Percentiles rank a stretch among this genome's conserved stretches.
Evolutionary conservation across 2,113 vertebrate genomes (phyloP).

Genomic region (Xenus cinereus): DNA sequence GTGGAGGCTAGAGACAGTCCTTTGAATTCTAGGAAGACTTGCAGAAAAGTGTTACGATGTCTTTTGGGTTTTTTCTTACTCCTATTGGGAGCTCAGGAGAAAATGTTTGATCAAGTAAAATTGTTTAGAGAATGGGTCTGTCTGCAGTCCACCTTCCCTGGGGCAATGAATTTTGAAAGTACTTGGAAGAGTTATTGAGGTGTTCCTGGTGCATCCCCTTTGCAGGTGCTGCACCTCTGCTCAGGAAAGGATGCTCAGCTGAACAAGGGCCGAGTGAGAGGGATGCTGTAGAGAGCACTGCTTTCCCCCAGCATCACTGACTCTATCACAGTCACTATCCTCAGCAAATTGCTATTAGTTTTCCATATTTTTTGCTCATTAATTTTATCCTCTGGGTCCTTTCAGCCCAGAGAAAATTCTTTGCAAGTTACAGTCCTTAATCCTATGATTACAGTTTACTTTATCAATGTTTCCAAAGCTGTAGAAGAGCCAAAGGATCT

Average conservation of each 20-base stretch:
- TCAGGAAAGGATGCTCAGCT: not conserved
- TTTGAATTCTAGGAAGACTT: not conserved
- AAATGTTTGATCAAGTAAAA: not conserved
- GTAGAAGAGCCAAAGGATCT: not conserved
- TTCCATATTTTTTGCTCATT: not conserved
- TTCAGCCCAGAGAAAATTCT: not conserved
- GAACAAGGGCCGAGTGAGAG: not conserved
- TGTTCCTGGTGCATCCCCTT: not conserved
- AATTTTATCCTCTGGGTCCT: not conserved
- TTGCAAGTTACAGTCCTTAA: not conserved
- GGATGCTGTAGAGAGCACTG: not conserved
- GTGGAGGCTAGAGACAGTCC: not conserved
- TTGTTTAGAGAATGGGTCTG: not conserved
- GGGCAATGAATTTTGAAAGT: not conserved
- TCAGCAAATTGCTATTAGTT: not conserved
- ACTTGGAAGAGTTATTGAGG: not conserved
- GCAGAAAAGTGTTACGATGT: not conserved
- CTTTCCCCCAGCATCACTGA: not conserved
- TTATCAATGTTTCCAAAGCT: not conserved
- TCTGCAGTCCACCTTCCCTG: not conserved
- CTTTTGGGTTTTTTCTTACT: not conserved
- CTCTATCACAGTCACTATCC: not conserved
- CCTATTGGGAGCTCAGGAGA: rapidly evolving
- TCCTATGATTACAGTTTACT: not conserved
- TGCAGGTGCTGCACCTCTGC: not conserved